phyloP scores from a whole-genome alignment of 2,797 vertebrate genomes.

The Manis crassicaudata region DNA sequence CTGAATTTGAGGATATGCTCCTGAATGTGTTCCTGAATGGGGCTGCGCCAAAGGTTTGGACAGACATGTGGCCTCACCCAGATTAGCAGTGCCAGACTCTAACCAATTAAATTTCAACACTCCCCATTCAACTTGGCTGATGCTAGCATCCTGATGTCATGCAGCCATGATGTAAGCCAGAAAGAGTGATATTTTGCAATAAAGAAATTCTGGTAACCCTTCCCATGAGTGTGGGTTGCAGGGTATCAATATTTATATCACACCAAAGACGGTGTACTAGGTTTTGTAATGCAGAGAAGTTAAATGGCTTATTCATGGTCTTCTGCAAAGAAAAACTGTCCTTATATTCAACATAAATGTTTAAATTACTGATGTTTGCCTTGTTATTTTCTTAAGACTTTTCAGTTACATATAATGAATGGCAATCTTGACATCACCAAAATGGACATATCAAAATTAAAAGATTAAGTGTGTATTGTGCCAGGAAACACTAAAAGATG shows the following conservation, averaged over 20 bases:
- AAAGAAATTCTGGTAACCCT: slow-evolving; percentile 60
- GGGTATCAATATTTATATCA: slow-evolving; percentile 67
- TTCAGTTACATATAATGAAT: slow-evolving; percentile 58
- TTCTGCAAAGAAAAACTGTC: not conserved
- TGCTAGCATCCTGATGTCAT: slow-evolving; percentile 57
- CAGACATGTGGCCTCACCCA: slow-evolving; percentile 51
- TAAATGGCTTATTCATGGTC: not conserved
- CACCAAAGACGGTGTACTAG: not conserved
- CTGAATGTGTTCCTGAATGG: not conserved
- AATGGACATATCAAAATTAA: slow-evolving; percentile 8
- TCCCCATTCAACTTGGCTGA: slow-evolving; percentile 57
- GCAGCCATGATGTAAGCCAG: slow-evolving; percentile 63
- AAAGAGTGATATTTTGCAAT: slow-evolving; percentile 69
- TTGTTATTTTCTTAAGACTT: slow-evolving; percentile 56
- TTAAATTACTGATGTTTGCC: slow-evolving; percentile 26
- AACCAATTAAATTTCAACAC: slow-evolving; percentile 65
- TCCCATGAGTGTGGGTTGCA: slow-evolving; percentile 46
- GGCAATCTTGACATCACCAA: slow-evolving; percentile 29
- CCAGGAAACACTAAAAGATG: slow-evolving; percentile 35
- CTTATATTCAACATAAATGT: not conserved
- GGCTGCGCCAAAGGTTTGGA: not conserved
- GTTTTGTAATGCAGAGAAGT: slow-evolving; percentile 44
- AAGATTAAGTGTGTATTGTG: not conserved
- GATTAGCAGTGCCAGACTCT: slow-evolving; percentile 38
- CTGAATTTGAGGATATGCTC: not conserved